phyloP scores from a whole-genome alignment of 2,797 vertebrate genomes.

The Trichosurus vulpecula region DNA sequence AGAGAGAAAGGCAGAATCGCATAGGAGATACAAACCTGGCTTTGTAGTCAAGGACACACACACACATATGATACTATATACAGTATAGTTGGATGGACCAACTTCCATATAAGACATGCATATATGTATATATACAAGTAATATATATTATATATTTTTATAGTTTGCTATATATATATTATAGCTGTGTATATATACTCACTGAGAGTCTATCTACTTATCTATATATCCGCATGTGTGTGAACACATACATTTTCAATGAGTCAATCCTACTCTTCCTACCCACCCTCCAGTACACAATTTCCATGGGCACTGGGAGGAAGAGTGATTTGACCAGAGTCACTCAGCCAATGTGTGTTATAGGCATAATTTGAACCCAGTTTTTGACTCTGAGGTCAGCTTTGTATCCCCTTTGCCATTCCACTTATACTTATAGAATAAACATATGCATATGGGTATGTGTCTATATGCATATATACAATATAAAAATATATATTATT shows the following conservation, averaged over 20 bases:
- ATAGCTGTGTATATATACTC: not conserved
- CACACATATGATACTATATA: too few relatives aligned
- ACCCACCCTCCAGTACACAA: not conserved
- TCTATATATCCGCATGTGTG: not conserved
- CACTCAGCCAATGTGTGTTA: not conserved
- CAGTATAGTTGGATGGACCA: too few relatives aligned
- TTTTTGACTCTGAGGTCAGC: not conserved
- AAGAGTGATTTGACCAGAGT: not conserved
- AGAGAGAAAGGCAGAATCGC: too few relatives aligned
- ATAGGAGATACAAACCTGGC: too few relatives aligned
- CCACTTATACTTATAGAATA: not conserved
- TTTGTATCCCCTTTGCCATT: not conserved
- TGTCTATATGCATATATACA: not conserved
- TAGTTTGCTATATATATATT: not conserved
- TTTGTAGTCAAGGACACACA: too few relatives aligned
- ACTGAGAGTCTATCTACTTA: not conserved
- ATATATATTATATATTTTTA: not conserved
- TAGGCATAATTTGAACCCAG: not conserved
- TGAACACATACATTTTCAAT: not conserved
- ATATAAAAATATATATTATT: too few relatives aligned
- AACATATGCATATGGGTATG: not conserved
- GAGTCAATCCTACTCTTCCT: not conserved
- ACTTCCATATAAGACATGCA: too few relatives aligned
- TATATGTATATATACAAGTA: not conserved
- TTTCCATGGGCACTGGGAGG: not conserved